Evolutionary conservation across 1,140 invertebrate species (phyloP).

Genomic region (Leptonema lineaticorne): DNA sequence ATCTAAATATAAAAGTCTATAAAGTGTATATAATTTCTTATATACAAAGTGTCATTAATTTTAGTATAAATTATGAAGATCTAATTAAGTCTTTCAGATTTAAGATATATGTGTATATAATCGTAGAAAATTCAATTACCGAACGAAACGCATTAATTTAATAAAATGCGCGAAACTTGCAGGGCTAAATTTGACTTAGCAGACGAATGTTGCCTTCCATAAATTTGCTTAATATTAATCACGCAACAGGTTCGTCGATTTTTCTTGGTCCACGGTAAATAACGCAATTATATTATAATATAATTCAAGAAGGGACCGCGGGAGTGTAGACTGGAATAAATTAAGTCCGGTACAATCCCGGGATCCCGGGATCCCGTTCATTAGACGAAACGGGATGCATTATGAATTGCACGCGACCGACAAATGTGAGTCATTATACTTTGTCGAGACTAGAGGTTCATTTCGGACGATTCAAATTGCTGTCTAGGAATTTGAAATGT

Average conservation of each 20-base stretch:
- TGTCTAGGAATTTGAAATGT: neutral
- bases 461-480: neutral
- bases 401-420: constrained; percentile 16
- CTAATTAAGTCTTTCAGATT: too few relatives aligned
- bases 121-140: too few relatives aligned
- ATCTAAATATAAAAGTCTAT: too few relatives aligned
- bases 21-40: too few relatives aligned
- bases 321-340: constrained; percentile 24
- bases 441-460: neutral
- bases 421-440: neutral
- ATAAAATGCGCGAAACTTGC: too few relatives aligned
- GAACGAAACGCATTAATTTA: too few relatives aligned
- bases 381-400: constrained; percentile 22
- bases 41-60: too few relatives aligned
- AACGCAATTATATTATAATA: constrained; percentile 18
- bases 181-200: too few relatives aligned
- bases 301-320: neutral
- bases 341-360: constrained; percentile 25
- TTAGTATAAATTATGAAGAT: too few relatives aligned
- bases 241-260: neutral
- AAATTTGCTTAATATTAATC: too few relatives aligned
- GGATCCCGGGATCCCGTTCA: constrained; percentile 9
- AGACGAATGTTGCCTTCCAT: too few relatives aligned
- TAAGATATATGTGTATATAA: too few relatives aligned
- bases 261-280: neutral